Base-by-base conservation (phyloP, 1,140 invertebrate genomes). In the Musca vetustissima region DNA sequence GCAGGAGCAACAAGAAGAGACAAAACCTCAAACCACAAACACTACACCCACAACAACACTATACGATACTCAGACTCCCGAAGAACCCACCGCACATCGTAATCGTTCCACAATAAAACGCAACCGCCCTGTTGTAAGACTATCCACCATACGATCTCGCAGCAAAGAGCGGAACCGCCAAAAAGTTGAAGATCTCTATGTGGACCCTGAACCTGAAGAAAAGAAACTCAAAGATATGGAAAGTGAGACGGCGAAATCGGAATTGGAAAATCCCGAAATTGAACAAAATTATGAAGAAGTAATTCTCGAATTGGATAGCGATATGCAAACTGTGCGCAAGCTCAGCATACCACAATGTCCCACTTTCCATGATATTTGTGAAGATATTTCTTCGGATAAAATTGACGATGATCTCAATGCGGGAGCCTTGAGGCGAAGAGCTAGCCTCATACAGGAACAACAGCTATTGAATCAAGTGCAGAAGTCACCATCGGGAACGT, bases 51-150 rank as follows among this genome's bases (percentile, higher is more conserved):
- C 4, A 66, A 70, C 32, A 48, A 0, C 49, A 53, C 8, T 53
- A 14, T 13, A 43, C 11, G 53, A 59, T 1, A 14, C 4, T 0
- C n/a, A 65, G 15, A 14, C 14, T 55, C 22, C 68, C 43, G 67
- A 66, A 32, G 28, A 36, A 15, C 36, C 36, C 36, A 8, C 4
- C 1, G 36, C 36, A 4, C 13, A 32, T 57, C 76, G 76, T 4
- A 83, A 84, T 32, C 75, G 85, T 15, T 87, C 86, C 50, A 89
- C 86, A 1, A 91, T 92, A 67, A 85, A 86, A 71, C 83, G 91
- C 9, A 89, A 89, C 70, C 83, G 91, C n/a, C 85, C 90, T 1
- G 89, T 91, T 2, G 89, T 92, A 3, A 84, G 91, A 47, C 81
- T 92, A 25, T 88, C 89, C 69, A 92, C 90, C 4, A 84, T 87